Evolutionary conservation across 2,797 vertebrate species (phyloP).

Genomic region (Melopsittacus undulatus): DNA sequence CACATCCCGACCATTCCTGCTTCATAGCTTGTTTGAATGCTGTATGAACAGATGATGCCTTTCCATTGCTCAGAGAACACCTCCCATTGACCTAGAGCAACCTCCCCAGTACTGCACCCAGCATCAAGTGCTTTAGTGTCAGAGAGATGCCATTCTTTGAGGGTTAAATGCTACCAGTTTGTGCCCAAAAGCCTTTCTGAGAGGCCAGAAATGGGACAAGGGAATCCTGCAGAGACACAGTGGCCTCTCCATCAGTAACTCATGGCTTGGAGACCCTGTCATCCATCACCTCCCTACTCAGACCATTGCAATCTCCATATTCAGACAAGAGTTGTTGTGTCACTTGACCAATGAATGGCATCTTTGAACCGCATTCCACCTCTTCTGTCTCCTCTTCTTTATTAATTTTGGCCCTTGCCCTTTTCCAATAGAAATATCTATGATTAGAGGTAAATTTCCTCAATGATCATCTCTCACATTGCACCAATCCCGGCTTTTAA

Average conservation of each 20-base stretch:
- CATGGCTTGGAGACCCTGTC: not conserved
- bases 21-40: not conserved
- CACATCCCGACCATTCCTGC: not conserved
- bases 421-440: not conserved
- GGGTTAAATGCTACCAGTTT: not conserved
- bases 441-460: not conserved
- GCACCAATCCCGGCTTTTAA: not conserved
- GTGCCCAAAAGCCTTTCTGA: not conserved
- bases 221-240: not conserved
- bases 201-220: not conserved
- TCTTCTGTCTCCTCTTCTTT: not conserved
- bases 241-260: not conserved
- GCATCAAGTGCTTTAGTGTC: no score
- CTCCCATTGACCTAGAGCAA: not conserved
- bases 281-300: not conserved
- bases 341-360: not conserved
- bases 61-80: not conserved
- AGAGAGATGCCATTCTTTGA: not conserved
- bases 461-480: not conserved
- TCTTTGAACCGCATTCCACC: not conserved
- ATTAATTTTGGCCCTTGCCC: not conserved
- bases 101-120: not conserved
- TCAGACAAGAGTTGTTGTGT: not conserved
- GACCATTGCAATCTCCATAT: not conserved
- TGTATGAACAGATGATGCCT: fast-evolving